Base-by-base conservation (phyloP, 2,113 vertebrate species). In the Syngnathus scovelli region DNA sequence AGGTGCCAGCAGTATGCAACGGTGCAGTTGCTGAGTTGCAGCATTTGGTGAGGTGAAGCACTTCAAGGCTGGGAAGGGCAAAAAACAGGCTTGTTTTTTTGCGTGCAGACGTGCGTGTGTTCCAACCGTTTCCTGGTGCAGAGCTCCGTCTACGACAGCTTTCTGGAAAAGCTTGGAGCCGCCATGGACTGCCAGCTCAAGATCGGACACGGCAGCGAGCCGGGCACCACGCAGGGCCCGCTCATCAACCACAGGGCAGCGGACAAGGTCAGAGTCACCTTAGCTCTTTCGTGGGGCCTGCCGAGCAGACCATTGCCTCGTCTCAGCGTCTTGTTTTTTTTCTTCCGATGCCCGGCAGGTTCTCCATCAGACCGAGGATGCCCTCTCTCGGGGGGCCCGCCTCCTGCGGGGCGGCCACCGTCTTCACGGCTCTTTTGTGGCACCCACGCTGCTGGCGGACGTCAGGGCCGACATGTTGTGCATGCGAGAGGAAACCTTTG, bases 41-140 rank as follows among this genome's bases (percentile, higher is more conserved):
- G 27, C 27, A 33, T 33, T 33, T 33, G 27, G 27, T 33, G 27
- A 33, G 27, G 27, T 33, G 27, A 33, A 33, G 27, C 2, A 33
- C 27, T 33, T 33, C 27, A 33, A 33, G 27, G 27, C 27, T 33
- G 27, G 27, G 27, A 33, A 33, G 3, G 27, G 27, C 27, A 33
- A 33, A 33, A 33, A 3, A 3, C 27, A 33, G 41, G 1, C 41
- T 43, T 43, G 41, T 12, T 43, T 0, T 16, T 10, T 5, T 1
- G 3, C 60, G 46, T 68, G 67, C 66, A 99, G 97, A 98, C 97
- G 0, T 99, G 97, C 18, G 93, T 99, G 58, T 97, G 95, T 55
- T 87, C 96, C 48, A 98, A 99, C 86, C 94, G 93, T 5, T 98
- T 99, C 79, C 83, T 99, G 72, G 96, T 98, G 36, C 96, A 99